Base-by-base conservation (phyloP, 2,113 vertebrate genomes). In the Microtus pennsylvanicus region DNA sequence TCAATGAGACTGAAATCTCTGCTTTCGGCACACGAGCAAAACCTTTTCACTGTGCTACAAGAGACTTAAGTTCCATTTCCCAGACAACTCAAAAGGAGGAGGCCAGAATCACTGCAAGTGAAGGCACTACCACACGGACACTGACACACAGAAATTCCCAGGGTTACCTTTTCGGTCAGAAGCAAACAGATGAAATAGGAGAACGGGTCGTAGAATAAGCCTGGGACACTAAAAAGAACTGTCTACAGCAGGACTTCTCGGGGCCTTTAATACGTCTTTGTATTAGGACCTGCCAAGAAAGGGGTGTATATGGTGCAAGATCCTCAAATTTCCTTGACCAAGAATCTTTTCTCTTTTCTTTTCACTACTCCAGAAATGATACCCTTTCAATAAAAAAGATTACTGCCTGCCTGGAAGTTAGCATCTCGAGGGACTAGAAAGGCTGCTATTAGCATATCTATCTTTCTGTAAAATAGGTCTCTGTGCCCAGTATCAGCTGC, bases 381-480 rank as follows among this genome's bases (percentile, higher is more conserved):
- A 61, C 30, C 26, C 52, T 74, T 92, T n/a, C n/a, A 42, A 58
- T 30, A 89, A 19, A 90, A 87, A 47, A 35, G 12, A 61, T 26
- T 88, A 88, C 67, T 24, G 30, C 42, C 61, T 81, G 65, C 85
- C 67, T 89, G 35, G 76, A 90, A 93, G 69, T 33, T 70, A 90
- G 5, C 17, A n/a, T 88, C 82, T 85, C 69, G 67, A 38, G 24
- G 69, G 76, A 67, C 17, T 50, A 88, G 88, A 83, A 72, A 90
- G 38, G 65, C 76, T 65, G 33, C 69, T 67, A 55, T 63, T 75
- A 83, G 33, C 78, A 77, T 21, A 95, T 58, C n/a, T 82, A n/a
- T 45, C 93, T 92, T 85, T 35, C 63, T 63, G 70, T 67, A 90
- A 63, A 96, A 72, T 21, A 50, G 94, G 75, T 47, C 87, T 90